These are phyloP conservation scores for Bostrychus sinensis DNA, from an alignment of 2,113 vertebrate species.

Conservation along the genomic window DNA sequence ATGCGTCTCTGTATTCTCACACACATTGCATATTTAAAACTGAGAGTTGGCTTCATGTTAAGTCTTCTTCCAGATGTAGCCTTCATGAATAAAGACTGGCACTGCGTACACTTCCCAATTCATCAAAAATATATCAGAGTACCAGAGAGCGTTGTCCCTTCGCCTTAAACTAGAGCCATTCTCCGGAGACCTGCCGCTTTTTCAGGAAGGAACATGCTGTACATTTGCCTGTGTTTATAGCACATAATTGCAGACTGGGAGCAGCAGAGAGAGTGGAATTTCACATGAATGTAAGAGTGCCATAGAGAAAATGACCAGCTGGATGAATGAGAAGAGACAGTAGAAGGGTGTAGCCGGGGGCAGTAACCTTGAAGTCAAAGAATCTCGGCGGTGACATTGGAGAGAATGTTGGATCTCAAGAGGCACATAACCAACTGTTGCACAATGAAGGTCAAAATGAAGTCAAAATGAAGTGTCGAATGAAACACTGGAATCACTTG, in stretches of 20 bases:
- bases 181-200: slow-evolving; percentile 10
- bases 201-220: slow-evolving; percentile 16
- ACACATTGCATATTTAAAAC: slow-evolving; percentile 26
- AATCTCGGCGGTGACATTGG: too few species aligned
- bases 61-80: slow-evolving; percentile 16
- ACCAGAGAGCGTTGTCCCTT: slow-evolving; percentile 14
- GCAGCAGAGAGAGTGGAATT: background rate
- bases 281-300: background rate
- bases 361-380: too few species aligned
- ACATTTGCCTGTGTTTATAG: slow-evolving; percentile 6
- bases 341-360: background rate
- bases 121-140: slow-evolving; percentile 43
- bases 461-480: too few species aligned
- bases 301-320: background rate
- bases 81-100: slow-evolving; percentile 17
- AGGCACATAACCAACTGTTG: too few species aligned
- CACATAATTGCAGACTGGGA: slow-evolving; percentile 11
- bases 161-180: background rate
- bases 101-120: background rate
- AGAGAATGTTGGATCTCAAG: too few species aligned
- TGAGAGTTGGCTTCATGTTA: background rate
- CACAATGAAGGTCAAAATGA: too few species aligned
- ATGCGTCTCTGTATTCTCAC: background rate
- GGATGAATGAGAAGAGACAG: background rate
- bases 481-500: too few species aligned